A percentile compares a stretch with the other conserved stretches of the same genome.
Conservation (phyloP, 2,888 invertebrate species). For the Emesis furor region DNA sequence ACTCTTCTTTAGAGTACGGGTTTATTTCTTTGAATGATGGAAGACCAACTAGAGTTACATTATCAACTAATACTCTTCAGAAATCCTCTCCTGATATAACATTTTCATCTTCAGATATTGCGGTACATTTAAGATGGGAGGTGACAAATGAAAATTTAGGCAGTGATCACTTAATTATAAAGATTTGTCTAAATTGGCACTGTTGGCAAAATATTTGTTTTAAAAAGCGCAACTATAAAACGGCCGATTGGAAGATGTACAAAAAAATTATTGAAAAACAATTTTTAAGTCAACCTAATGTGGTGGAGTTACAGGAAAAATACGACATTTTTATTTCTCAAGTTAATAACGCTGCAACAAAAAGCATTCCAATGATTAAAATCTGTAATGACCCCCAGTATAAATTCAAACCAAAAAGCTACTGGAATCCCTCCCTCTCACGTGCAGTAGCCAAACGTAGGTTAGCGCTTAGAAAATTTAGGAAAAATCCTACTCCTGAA, state of each 20-base stretch:
- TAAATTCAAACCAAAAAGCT: slow-evolving; percentile 70
- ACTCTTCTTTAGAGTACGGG: slow-evolving; percentile 53
- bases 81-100: slow-evolving; percentile 69
- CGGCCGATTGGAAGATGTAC: background rate
- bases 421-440: slow-evolving; percentile 71
- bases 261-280: background rate
- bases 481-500: slow-evolving; percentile 68
- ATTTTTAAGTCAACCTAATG: slow-evolving; percentile 3
- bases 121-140: slow-evolving; percentile 49
- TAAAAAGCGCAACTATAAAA: slow-evolving; percentile 62
- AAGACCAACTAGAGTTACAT: slow-evolving; percentile 51
- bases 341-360: slow-evolving; percentile 46
- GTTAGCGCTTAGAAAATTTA: slow-evolving; percentile 60
- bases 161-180: slow-evolving; percentile 63
- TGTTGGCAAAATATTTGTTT: background rate
- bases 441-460: slow-evolving; percentile 64
- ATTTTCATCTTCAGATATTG: slow-evolving; percentile 53
- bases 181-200: slow-evolving; percentile 26
- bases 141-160: slow-evolving; percentile 62
- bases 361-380: slow-evolving; percentile 59
- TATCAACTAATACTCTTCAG: slow-evolving; percentile 63
- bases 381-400: slow-evolving; percentile 45
- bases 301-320: slow-evolving; percentile 31
- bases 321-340: slow-evolving; percentile 48
- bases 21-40: slow-evolving; percentile 63